Base-by-base conservation (phyloP, 2,797 vertebrate genomes). In the Rhabdomys pumilio region DNA sequence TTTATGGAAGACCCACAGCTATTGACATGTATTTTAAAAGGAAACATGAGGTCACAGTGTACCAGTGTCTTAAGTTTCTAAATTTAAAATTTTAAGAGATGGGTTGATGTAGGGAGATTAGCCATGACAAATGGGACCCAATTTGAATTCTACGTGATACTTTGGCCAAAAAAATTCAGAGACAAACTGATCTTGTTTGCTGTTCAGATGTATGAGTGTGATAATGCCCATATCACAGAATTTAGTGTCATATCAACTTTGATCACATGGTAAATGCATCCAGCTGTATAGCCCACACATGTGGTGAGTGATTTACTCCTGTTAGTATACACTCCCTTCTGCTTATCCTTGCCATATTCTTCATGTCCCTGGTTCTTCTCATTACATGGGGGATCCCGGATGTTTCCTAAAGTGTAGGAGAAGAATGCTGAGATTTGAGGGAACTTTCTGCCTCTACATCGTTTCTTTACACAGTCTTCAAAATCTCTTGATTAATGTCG, bases 401-500 rank as follows among this genome's bases (percentile, higher is more conserved):
- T 88, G 11, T 79, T 92, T 96, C 91, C 63, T 76, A 93, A 53
- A 76, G 38, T 4, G 0, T 80, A 61, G 63, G 87, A 44, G 61
- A 90, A 79, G 6, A 29, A 47, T 80, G 24, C 12, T 79, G 79
- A 90, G 4, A 83, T 73, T 41, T 34, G n/a, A 77, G 69, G 57
- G 67, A n/a, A 57, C 55, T 76, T 19, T 50, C 0, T 26, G 3
- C 61, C 8, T 15, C 26, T 24, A 82, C 67, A 87, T 87, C 69
- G 41, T 38, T 85, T 29, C 65, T 34, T 73, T 55, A 8, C 4
- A 77, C 92, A 93, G 41, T 94, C 24, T 90, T 34, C 10, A 12
- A 91, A 91, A 79, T 95, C 83, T 91, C 31, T 47, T 89, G n/a
- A 76, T 97, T 77, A 95, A 81, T 81, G 67, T 89, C 94, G 87